Conservation (phyloP, 1,140 invertebrate species). For the Ips typographus region DNA sequence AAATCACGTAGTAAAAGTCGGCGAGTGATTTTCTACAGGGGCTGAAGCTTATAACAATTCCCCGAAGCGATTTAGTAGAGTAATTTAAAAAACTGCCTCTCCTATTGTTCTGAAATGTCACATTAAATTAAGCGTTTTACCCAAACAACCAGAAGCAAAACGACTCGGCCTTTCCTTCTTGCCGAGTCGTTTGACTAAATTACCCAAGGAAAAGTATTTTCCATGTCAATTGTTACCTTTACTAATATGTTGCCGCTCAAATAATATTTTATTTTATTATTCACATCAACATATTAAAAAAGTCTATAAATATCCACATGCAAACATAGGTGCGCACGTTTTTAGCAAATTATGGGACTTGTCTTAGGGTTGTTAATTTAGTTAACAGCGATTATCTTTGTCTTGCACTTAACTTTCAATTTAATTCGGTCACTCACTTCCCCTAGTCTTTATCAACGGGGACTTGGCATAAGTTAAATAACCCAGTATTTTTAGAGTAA, state of each 20-base stretch:
- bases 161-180: slow-evolving; percentile 12
- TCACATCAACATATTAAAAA: background rate
- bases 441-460: background rate
- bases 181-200: slow-evolving; percentile 14
- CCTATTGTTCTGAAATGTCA: slow-evolving; percentile 30
- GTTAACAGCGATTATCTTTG: too few species aligned
- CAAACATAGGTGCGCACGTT: background rate
- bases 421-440: background rate
- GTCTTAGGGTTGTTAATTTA: too few species aligned
- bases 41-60: slow-evolving; percentile 22
- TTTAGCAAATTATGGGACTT: too few species aligned
- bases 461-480: slow-evolving; percentile 1
- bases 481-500: slow-evolving; percentile 8
- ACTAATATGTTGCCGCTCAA: background rate
- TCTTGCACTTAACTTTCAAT: background rate
- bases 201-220: slow-evolving; percentile 6
- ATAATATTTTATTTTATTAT: background rate
- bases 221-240: background rate
- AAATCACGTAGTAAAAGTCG: slow-evolving; percentile 34
- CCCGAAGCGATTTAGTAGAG: slow-evolving; percentile 30
- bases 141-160: slow-evolving; percentile 16
- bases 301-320: background rate
- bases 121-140: slow-evolving; percentile 32
- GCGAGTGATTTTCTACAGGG: slow-evolving; percentile 25
- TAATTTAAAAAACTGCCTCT: slow-evolving; percentile 35